Conservation (phyloP, 35 echinoderm and acorn worm species). For the Ophioderma brevispina region DNA sequence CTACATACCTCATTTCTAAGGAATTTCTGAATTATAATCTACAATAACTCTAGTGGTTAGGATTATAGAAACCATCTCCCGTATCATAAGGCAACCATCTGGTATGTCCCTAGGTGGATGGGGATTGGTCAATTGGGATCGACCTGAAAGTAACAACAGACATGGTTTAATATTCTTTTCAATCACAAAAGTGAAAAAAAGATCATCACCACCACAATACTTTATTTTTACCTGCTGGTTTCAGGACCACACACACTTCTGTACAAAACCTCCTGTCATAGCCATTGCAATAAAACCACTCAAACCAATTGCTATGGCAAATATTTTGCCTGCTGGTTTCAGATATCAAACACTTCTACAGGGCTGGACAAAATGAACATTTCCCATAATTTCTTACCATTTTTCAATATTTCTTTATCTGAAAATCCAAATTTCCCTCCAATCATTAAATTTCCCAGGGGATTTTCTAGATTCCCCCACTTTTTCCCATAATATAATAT, state of each 20-base stretch:
- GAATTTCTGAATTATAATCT: slow-evolving; percentile 99
- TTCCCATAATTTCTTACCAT: too few relatives aligned
- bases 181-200: too few relatives aligned
- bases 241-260: slow-evolving; percentile 88
- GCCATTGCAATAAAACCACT: slow-evolving; percentile 98
- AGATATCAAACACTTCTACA: too few relatives aligned
- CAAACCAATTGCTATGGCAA: slow-evolving; percentile 81
- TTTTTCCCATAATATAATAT: too few relatives aligned
- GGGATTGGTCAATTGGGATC: slow-evolving; percentile 90
- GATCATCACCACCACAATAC: too few relatives aligned
- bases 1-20: slow-evolving; percentile 96
- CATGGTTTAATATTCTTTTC: not conserved
- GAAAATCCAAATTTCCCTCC: too few relatives aligned
- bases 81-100: slow-evolving; percentile 93
- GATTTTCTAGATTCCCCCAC: too few relatives aligned
- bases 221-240: slow-evolving; percentile 99
- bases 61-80: slow-evolving; percentile 78
- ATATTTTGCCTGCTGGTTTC: too few relatives aligned
- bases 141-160: slow-evolving; percentile 49
- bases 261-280: slow-evolving; percentile 99
- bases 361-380: too few relatives aligned
- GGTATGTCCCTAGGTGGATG: slow-evolving; percentile 93
- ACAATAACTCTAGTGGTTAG: slow-evolving; percentile 89
- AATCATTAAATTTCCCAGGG: too few relatives aligned
- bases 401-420: too few relatives aligned